Percentiles rank a stretch among this genome's conserved stretches.
Conservation (phyloP, 2,113 vertebrate species). For the Oostethus manadensis region DNA sequence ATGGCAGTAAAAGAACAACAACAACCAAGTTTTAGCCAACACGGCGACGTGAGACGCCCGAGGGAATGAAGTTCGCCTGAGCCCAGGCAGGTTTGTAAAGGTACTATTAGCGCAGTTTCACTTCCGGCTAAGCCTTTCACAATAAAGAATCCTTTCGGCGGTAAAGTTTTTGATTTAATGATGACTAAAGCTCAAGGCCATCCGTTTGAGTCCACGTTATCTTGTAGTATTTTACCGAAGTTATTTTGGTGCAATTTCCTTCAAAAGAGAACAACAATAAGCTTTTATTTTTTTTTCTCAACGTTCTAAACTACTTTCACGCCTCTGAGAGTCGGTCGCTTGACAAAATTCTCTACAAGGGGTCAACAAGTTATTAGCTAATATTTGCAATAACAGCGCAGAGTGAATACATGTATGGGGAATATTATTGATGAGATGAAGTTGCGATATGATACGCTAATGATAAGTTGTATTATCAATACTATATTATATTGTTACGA, state of each 20-base stretch:
- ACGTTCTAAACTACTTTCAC: background rate
- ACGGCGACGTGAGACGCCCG: background rate
- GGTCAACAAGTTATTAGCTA: background rate
- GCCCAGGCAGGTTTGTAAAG: conserved; percentile 16
- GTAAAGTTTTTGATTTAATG: background rate
- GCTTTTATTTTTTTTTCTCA: background rate
- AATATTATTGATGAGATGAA: too few species aligned
- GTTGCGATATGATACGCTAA: too few species aligned
- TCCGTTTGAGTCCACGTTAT: background rate
- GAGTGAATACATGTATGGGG: too few species aligned
- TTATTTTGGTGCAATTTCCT: background rate
- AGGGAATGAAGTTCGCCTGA: conserved; percentile 18
- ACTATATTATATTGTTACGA: too few species aligned
- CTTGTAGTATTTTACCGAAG: background rate
- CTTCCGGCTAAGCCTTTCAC: conserved; percentile 7
- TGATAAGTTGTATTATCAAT: too few species aligned
- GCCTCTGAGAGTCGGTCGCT: background rate
- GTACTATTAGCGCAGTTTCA: fast-evolving
- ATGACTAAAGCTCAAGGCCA: background rate
- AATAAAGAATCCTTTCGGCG: background rate
- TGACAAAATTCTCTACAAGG: background rate
- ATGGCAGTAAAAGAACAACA: conserved; percentile 53
- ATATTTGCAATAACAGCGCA: too few species aligned
- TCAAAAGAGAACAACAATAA: background rate
- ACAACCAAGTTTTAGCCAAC: conserved; percentile 8